phyloP scores from a whole-genome alignment of 2,113 vertebrate genomes.

The Anthoscopus minutus region DNA sequence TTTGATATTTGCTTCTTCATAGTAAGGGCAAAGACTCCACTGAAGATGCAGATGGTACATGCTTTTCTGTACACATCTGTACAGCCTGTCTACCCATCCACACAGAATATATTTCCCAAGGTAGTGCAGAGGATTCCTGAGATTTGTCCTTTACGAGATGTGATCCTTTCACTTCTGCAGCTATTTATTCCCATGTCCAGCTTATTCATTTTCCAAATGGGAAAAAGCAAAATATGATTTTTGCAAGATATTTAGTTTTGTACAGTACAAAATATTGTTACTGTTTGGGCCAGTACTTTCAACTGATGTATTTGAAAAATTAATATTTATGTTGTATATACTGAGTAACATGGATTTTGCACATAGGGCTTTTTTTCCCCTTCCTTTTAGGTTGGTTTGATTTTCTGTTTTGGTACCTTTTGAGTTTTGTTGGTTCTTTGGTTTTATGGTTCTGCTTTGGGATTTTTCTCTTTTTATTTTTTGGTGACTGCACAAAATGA shows the following conservation, averaged over 20 bases:
- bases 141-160: neutral
- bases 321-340: neutral
- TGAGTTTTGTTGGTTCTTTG: neutral
- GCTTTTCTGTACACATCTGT: neutral
- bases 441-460: neutral
- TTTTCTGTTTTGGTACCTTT: neutral
- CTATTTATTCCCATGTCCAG: neutral
- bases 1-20: neutral
- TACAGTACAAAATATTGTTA: neutral
- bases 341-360: neutral
- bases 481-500: neutral
- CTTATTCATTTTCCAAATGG: neutral
- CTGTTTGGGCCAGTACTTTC: neutral
- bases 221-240: neutral
- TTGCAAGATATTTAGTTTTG: neutral
- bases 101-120: neutral
- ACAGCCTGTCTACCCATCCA: neutral
- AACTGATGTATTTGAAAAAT: neutral
- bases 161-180: neutral
- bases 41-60: neutral
- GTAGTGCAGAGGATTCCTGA: neutral
- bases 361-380: rapidly evolving
- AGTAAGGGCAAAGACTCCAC: neutral
- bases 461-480: neutral
- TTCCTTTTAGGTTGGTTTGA: neutral